Base-by-base conservation (phyloP, 2,888 invertebrate genomes). In the Scelioninae gen. 2 region DNA sequence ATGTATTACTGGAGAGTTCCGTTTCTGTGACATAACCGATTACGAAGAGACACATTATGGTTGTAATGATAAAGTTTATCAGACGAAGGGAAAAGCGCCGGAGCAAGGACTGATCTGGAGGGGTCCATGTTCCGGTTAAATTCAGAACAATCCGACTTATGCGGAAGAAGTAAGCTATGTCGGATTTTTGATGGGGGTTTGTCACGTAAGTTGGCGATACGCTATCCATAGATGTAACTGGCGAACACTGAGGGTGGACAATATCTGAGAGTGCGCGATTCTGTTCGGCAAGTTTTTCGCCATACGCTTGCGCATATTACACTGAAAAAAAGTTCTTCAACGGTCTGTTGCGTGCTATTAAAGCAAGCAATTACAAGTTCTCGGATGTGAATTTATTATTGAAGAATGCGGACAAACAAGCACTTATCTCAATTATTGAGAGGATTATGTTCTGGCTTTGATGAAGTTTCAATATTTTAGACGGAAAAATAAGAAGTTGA, bases 191-290 rank as follows among this genome's bases (percentile, higher is more conserved):
- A 16, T 48, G 15, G 1, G 7, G 11, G 9, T 48, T 48, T 4
- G 11, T n/a, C 1, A 11, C 11, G 46, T 13, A 22, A 15, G 22
- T 10, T 9, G 31, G 10, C 7, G 31, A 15, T 48, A 16, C 7
- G 2, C 48, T 48, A 1, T 48, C 48, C 48, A 48, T 48, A 31
- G 31, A 31, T 22, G 16, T 45, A 45, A 19, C 1, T 9, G 11
- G 22, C 6, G 10, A 22, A 45, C 1, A 45, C 45, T 45, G 45
- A 22, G 25, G 25, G 13, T 11, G 25, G 2, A 22, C 9, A 22
- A 22, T 15, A 25, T 41, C 31, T 31, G 7, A 2, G 31, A 31
- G 10, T 31, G 2, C 9, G 31, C 31, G 31, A 31, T 31, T 22
- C 2, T 22, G 22, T 22, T 5, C 22, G 5, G 31, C 7, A 2